Evolutionary conservation across 2,888 invertebrate genomes (phyloP), one percentile per base, ranked within the genome.

Genomic region (Limulus polyphemus): DNA sequence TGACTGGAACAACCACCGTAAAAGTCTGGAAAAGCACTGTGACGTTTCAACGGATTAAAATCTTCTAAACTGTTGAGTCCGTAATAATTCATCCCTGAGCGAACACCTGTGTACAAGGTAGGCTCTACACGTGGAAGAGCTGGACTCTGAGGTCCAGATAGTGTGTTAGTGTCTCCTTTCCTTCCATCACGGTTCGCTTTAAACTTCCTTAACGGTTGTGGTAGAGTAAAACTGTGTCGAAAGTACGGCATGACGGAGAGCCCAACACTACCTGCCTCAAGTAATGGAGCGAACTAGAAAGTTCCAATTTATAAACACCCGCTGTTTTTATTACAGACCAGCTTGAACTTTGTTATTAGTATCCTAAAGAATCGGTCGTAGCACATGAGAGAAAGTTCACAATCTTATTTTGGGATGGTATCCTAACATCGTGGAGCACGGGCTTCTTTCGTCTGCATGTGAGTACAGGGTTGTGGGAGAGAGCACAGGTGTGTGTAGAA

Each of bases 211-310:
- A 65, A 46, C 47, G 65, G 61, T 17, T 62, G 64, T 10, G 67
- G 67, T 17, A 67, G 58, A 12, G 67, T 65, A 55, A 67, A 67
- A 57, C 67, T 67, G 16, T 67, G 59, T 55, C 62, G 49, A 47
- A 67, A 58, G 57, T 67, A 67, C 10, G 65, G 61, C 61, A 61
- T 58, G 32, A 32, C 32, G 47, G 57, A 47, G n/a, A 32, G 32
- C 3, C 32, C 32, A 32, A 32, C 7, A 32, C 32, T 32, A 32
- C 32, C 32, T 32, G 32, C 32, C 32, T 32, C 1, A 32, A 32
- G 32, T 32, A 32, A 32, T 32, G 32, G 32, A 32, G 32, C 32
- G 32, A 32, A 32, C 32, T 32, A 32, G 32, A 32, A 32, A 32
- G 32, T 32, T 32, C 32, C 32, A 32, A 32, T 32, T 32, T 32